A percentile compares a stretch with the other conserved stretches of the same genome.
These are phyloP conservation scores for Eulacestoma nigropectus DNA, from an alignment of 2,113 vertebrate species.

Conservation along the genomic window DNA sequence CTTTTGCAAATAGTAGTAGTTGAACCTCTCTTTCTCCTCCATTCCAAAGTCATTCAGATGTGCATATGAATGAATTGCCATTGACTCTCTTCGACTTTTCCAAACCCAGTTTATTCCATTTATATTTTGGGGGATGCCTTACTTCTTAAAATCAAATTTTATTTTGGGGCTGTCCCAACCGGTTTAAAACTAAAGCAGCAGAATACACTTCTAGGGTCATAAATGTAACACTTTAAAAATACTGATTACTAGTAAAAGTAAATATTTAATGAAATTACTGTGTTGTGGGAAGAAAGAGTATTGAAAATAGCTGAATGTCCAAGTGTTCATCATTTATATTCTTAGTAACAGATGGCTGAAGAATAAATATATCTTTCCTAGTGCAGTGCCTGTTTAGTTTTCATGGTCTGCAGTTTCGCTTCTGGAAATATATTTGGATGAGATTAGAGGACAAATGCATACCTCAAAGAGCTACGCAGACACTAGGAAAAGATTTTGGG, in stretches of 20 bases:
- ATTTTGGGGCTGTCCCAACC: neutral
- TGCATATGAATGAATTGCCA: neutral
- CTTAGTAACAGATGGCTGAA: neutral
- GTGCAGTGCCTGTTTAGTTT: neutral
- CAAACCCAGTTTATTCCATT: neutral
- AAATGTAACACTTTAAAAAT: neutral
- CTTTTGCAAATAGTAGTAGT: neutral
- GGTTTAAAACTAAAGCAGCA: neutral
- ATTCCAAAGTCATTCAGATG: neutral
- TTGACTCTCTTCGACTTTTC: neutral
- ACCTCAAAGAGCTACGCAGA: neutral
- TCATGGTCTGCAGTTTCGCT: neutral
- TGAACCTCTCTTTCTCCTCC: neutral
- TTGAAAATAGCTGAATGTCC: neutral
- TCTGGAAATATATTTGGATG: neutral
- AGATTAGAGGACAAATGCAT: neutral
- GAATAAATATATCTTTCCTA: neutral
- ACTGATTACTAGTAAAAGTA: neutral
- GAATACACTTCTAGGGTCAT: neutral
- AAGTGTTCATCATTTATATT: neutral
- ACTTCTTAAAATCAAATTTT: neutral
- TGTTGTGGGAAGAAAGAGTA: neutral
- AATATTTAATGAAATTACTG: neutral
- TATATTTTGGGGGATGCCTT: neutral
- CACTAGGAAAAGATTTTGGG: neutral